These are phyloP conservation scores for Drosophila malerkotliana DNA, from an alignment of 1,140 invertebrate species.

Conservation along the genomic window DNA sequence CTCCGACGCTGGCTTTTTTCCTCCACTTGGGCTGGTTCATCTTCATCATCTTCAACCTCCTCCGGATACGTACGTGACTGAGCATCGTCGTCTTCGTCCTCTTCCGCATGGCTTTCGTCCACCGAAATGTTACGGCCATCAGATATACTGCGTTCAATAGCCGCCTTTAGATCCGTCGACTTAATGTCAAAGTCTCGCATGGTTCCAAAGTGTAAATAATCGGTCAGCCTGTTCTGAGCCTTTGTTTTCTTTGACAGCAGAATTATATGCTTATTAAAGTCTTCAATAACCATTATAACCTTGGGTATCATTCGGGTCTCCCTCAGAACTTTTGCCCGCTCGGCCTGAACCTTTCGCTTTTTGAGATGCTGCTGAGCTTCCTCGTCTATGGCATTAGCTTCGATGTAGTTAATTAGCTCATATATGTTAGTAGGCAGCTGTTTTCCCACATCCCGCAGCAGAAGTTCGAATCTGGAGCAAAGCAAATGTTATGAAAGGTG, in stretches of 20 bases:
- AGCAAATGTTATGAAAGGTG: background rate
- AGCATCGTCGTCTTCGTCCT: conserved; percentile 22
- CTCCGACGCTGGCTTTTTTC: conserved; percentile 31
- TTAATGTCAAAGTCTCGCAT: conserved; percentile 86
- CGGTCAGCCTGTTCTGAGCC: conserved; percentile 85
- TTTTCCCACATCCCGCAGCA: conserved; percentile 86
- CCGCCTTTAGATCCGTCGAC: conserved; percentile 84
- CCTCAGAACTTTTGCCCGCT: conserved; percentile 86
- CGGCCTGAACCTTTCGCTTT: conserved; percentile 76
- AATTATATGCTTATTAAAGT: conserved; percentile 86
- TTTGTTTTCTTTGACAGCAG: conserved; percentile 86
- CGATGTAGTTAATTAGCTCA: conserved; percentile 85
- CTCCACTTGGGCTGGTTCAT: conserved; percentile 15
- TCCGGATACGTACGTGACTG: background rate
- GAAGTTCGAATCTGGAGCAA: conserved; percentile 85
- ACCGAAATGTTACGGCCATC: conserved; percentile 63
- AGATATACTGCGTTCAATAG: conserved; percentile 83
- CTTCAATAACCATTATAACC: conserved; percentile 86
- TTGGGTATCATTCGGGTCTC: conserved; percentile 86
- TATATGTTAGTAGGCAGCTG: conserved; percentile 85
- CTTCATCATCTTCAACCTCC: conserved; percentile 19
- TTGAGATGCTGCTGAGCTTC: conserved; percentile 48
- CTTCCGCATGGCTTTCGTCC: conserved; percentile 43
- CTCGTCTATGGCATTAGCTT: conserved; percentile 84
- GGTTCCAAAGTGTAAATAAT: conserved; percentile 85